Conservation (phyloP, 2,113 vertebrate species). For the Cyanoderma ruficeps region DNA sequence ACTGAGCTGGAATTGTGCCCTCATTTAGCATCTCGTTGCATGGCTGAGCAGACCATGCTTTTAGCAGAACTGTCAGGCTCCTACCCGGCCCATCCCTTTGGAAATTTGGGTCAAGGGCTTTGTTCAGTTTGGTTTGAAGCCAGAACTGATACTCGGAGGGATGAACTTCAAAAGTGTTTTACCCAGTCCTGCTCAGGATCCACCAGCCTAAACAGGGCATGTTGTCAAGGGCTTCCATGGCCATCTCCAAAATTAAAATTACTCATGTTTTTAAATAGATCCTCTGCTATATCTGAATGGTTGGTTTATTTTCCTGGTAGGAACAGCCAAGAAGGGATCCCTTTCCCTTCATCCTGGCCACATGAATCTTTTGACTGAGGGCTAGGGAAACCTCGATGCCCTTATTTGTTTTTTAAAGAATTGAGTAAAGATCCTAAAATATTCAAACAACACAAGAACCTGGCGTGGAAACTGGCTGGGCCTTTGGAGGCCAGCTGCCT, state of each 20-base stretch:
- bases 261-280: rapidly evolving
- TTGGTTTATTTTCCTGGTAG: neutral
- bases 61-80: neutral
- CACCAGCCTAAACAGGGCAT: rapidly evolving
- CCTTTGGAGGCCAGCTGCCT: neutral
- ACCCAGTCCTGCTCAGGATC: neutral
- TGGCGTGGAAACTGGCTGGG: neutral
- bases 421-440: neutral
- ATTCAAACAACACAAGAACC: neutral
- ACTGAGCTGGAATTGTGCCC: neutral
- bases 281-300: neutral
- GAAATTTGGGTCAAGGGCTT: neutral
- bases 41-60: neutral
- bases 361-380: neutral
- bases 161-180: neutral
- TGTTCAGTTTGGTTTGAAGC: neutral
- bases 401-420: neutral
- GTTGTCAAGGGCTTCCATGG: neutral
- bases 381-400: neutral
- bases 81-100: rapidly evolving
- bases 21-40: rapidly evolving
- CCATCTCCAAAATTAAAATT: neutral
- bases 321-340: neutral
- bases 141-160: rapidly evolving
- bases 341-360: neutral